Evolutionary conservation across 2,888 invertebrate species (phyloP).

Genomic region (Disparrhopalites patrizii): DNA sequence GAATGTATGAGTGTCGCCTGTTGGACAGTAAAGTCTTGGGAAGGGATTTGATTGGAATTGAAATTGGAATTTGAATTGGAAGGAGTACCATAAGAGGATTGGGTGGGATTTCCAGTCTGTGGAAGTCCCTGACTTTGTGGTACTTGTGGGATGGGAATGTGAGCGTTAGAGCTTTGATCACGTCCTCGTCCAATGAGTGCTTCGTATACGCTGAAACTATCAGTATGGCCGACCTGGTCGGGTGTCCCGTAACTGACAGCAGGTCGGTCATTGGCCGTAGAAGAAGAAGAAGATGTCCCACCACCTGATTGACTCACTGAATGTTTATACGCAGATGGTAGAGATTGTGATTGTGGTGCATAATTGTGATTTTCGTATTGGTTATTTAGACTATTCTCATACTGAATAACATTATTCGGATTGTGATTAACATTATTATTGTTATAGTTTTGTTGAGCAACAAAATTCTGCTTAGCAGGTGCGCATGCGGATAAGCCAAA

Average conservation of each 20-base stretch:
- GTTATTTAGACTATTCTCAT: background rate
- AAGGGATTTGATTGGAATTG: conserved; percentile 11
- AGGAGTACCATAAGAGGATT: conserved; percentile 4
- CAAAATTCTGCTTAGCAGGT: background rate
- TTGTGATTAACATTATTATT: conserved; percentile 1
- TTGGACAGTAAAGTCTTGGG: conserved; percentile 12
- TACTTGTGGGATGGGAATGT: conserved; percentile 33
- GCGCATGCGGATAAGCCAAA: too few species aligned
- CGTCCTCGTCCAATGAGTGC: conserved; percentile 42
- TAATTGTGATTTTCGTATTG: conserved; percentile 10
- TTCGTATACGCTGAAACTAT: conserved; percentile 45
- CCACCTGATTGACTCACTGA: conserved; percentile 30
- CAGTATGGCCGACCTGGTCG: conserved; percentile 41
- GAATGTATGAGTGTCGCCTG: conserved; percentile 16
- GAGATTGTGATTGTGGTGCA: conserved; percentile 14
- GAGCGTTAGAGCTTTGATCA: conserved; percentile 31
- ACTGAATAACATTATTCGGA: background rate
- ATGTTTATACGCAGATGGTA: conserved; percentile 18
- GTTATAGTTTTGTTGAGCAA: background rate
- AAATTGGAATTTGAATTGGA: too few species aligned
- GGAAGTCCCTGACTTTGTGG: conserved; percentile 30
- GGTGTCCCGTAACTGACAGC: conserved; percentile 43
- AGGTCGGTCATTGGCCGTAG: conserved; percentile 33
- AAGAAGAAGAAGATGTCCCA: conserved; percentile 12
- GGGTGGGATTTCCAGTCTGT: conserved; percentile 11